Percentiles rank a stretch among this genome's conserved stretches.
These are phyloP conservation scores for Lasioglossum baleicum DNA, from an alignment of 1,140 invertebrate species.

Conservation along the genomic window DNA sequence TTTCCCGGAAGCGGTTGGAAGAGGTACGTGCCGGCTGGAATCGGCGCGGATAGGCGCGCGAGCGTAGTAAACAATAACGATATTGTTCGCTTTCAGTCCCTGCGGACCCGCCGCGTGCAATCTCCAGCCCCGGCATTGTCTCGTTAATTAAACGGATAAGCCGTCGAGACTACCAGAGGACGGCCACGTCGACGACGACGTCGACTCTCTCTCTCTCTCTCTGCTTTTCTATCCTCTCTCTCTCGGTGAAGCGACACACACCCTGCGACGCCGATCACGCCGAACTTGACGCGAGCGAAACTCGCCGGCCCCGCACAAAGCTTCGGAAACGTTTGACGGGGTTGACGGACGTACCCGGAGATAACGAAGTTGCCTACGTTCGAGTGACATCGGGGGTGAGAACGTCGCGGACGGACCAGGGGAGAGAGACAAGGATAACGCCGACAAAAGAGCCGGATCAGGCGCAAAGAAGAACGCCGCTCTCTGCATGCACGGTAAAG, in stretches of 20 bases:
- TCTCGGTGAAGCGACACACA: too few relatives aligned
- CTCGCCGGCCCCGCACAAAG: conserved; percentile 54
- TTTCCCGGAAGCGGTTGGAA: too few relatives aligned
- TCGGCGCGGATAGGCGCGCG: conserved; percentile 8
- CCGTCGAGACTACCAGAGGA: conserved; percentile 54
- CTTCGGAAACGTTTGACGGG: conserved; percentile 71
- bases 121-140: conserved; percentile 71
- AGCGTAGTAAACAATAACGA: conserved; percentile 63
- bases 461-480: not conserved
- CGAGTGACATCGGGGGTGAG: conserved; percentile 23
- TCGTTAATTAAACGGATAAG: conserved; percentile 79
- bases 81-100: conserved; percentile 66
- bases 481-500: too few relatives aligned
- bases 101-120: conserved; percentile 59
- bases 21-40: too few relatives aligned
- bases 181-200: conserved; percentile 21
- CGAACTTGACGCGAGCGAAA: conserved; percentile 34
- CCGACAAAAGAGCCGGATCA: not conserved
- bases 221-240: too few relatives aligned
- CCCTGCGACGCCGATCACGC: conserved; percentile 17
- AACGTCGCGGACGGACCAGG: not conserved
- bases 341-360: conserved; percentile 67
- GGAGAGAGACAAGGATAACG: not conserved
- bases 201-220: not conserved
- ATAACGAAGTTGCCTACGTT: conserved; percentile 64